Evolutionary conservation across 1,140 invertebrate species (phyloP), one percentile per base, ranked within the genome.

Genomic region (Drosophila arizonae): DNA sequence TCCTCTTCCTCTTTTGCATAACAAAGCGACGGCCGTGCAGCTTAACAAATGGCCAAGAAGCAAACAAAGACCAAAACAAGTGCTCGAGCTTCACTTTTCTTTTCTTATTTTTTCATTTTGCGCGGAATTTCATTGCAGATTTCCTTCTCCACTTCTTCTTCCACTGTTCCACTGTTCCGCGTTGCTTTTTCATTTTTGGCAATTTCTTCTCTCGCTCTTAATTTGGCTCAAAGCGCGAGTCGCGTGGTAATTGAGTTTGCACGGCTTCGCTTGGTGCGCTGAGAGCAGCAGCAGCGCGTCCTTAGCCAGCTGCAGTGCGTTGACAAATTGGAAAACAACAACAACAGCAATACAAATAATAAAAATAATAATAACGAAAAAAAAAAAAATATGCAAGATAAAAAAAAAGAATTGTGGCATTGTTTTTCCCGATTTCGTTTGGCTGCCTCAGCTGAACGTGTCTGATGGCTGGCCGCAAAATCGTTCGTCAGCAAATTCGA

Each of bases 181-280:
- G 0, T 17, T 17, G 17, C 17, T 17, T 17, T 17, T 17, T 17
- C 17, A 17, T 17, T 6, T 45, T 6, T 1, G n/a, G 6, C 15
- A 9, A 8, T 15, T 45, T 45, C 4, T 15, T 36, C 3, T 21
- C 10, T 50, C 48, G 4, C 2, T 82, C 78, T 79, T 79, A 72
- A 79, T 69, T 84, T 76, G 39, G 61, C 62, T 43, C 55, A 69
- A 76, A 62, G 58, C 48, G 58, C 36, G 30, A 46, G 57, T 48
- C 48, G 52, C 61, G 61, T 66, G 60, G 67, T 85, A 82, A 82
- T 82, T 82, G 76, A 82, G 81, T 82, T 82, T 82, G 58, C 62
- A 52, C 54, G 21, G 15, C 30, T 15, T 54, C 11, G 52, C 60
- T 58, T 62, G 67, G 69, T 66, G 41, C 48, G 43, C 45, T 52